These are phyloP conservation scores for Rhabdomys dilectus DNA, from an alignment of 2,113 vertebrate genomes.

Conservation along the genomic window DNA sequence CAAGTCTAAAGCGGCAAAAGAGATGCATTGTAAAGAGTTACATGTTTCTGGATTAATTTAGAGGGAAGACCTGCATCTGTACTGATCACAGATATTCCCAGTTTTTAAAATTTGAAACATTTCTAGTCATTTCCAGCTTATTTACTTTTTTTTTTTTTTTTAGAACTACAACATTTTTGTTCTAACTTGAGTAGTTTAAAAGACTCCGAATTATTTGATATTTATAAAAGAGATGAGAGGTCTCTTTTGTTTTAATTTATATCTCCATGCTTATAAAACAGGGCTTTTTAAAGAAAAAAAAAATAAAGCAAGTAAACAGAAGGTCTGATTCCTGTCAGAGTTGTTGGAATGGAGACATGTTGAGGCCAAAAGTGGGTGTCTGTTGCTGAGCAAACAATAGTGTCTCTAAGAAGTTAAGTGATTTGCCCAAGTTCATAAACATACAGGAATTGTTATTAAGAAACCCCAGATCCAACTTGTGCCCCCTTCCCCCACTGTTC, in stretches of 20 bases:
- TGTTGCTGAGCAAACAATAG: not conserved
- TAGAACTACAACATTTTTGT: slow-evolving; percentile 41
- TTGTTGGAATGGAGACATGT: not conserved
- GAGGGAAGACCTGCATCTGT: not conserved
- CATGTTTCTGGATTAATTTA: slow-evolving; percentile 49
- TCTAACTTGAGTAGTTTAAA: slow-evolving; percentile 63
- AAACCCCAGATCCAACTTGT: not conserved
- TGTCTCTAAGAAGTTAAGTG: slow-evolving; percentile 18
- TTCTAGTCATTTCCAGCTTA: slow-evolving; percentile 40
- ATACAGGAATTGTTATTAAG: not conserved
- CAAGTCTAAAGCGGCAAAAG: slow-evolving; percentile 32
- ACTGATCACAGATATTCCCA: not conserved
- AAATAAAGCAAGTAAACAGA: slow-evolving; percentile 33
- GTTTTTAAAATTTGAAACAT: slow-evolving; percentile 45
- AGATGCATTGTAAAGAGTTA: slow-evolving; percentile 30
- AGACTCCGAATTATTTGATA: slow-evolving; percentile 37
- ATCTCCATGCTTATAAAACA: slow-evolving; percentile 38
- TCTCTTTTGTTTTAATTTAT: slow-evolving; percentile 21
- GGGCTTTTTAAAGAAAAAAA: not conserved
- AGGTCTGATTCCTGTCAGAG: not conserved
- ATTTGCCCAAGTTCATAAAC: slow-evolving; percentile 27
- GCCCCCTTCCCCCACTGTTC: slow-evolving; percentile 63
- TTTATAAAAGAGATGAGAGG: slow-evolving; percentile 34
- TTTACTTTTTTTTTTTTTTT: slow-evolving; percentile 44
- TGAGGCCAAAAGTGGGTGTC: not conserved